These are phyloP conservation scores for Drosophila paramelanica DNA, from an alignment of 2,888 invertebrate species.

Conservation along the genomic window DNA sequence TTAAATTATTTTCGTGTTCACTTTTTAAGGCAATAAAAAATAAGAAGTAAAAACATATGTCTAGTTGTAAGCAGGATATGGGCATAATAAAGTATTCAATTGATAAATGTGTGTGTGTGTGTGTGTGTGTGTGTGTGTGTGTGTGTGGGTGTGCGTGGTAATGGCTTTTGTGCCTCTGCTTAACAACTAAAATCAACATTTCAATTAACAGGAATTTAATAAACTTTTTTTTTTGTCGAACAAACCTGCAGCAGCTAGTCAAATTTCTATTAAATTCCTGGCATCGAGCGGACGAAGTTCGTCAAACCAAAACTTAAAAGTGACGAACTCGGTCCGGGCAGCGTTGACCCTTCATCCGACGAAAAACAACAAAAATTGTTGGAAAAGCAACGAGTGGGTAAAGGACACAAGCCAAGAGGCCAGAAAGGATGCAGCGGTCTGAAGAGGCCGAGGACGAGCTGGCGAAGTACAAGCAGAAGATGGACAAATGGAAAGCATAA, in stretches of 20 bases:
- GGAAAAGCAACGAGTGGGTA: slow-evolving; percentile 26
- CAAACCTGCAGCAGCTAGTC: slow-evolving; percentile 32
- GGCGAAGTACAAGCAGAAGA: slow-evolving; percentile 63
- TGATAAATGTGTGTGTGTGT: not conserved
- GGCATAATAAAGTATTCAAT: slow-evolving; percentile 10
- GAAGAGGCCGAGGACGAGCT: slow-evolving; percentile 2
- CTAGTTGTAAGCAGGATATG: not conserved
- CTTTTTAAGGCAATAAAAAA: slow-evolving; percentile 2
- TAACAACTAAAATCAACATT: slow-evolving; percentile 65
- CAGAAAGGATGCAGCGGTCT: slow-evolving; percentile 23
- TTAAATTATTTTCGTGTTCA: not conserved
- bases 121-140: not conserved
- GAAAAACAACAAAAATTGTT: slow-evolving; percentile 49
- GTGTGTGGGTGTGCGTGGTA: too few species aligned
- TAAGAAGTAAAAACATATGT: not conserved
- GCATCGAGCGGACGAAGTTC: slow-evolving; percentile 62
- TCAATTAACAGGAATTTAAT: slow-evolving; percentile 70
- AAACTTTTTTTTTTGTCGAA: slow-evolving; percentile 47
- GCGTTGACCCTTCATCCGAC: slow-evolving; percentile 54
- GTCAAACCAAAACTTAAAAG: slow-evolving; percentile 72
- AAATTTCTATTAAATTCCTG: slow-evolving; percentile 57
- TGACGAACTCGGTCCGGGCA: slow-evolving; percentile 66
- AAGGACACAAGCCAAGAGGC: slow-evolving; percentile 44
- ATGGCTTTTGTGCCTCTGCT: slow-evolving; percentile 27
- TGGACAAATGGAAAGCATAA: slow-evolving; percentile 78